Percentiles rank a stretch among this genome's conserved stretches.
phyloP scores from a whole-genome alignment of 2,888 invertebrate species.

The Cheilosia soror region DNA sequence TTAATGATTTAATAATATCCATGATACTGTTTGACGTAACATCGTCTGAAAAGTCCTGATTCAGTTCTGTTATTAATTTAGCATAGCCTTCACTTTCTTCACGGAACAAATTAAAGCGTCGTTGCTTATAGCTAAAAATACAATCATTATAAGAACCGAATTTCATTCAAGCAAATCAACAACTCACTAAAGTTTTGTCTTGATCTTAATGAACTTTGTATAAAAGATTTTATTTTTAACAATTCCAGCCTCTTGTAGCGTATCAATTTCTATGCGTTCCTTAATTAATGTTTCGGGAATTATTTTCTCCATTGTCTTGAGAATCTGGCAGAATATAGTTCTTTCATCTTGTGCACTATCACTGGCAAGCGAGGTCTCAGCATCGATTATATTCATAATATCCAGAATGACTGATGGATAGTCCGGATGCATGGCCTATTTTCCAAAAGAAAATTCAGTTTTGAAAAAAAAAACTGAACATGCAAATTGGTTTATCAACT shows the following conservation, averaged over 20 bases:
- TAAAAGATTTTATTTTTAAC: constrained; percentile 95
- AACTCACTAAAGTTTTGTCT: constrained; percentile 98
- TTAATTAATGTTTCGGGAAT: constrained; percentile 94
- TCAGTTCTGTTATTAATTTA: constrained; percentile 96
- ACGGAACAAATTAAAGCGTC: constrained; percentile 98
- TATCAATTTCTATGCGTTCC: constrained; percentile 96
- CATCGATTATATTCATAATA: constrained; percentile 92
- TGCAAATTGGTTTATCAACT: constrained; percentile 80
- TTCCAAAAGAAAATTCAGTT: constrained; percentile 18
- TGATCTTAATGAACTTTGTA: constrained; percentile 98
- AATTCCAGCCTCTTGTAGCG: constrained; percentile 95
- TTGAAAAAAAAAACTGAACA: not conserved
- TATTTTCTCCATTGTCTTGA: constrained; percentile 92
- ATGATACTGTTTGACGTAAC: constrained; percentile 88
- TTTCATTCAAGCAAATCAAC: not conserved
- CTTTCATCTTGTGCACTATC: constrained; percentile 90
- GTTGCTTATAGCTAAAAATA: constrained; percentile 96
- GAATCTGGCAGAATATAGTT: constrained; percentile 90
- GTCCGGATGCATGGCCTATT: constrained; percentile 90
- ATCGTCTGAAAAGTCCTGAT: constrained; percentile 87
- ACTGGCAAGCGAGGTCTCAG: constrained; percentile 87
- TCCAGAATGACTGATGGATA: constrained; percentile 93
- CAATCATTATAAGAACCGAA: constrained; percentile 26
- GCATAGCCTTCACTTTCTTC: constrained; percentile 99
- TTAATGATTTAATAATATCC: constrained; percentile 96